Evolutionary conservation across 2,888 invertebrate genomes (phyloP).

Genomic region (Aleiodes alternator): DNA sequence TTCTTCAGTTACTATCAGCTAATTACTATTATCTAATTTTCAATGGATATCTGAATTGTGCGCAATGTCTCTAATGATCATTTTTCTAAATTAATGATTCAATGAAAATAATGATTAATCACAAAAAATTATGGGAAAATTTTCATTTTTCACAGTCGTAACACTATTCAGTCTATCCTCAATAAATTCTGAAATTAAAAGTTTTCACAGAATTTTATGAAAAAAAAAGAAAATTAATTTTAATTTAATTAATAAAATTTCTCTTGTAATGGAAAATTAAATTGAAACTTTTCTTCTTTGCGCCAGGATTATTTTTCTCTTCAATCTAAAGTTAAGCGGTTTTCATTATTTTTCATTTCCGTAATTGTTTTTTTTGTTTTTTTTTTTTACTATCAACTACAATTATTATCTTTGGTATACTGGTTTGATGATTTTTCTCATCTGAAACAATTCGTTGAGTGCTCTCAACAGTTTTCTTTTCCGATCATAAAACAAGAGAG

Average conservation of each 20-base stretch:
- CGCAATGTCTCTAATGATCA: constrained; percentile 39
- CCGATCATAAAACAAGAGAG: neutral
- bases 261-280: neutral
- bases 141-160: constrained; percentile 50
- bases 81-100: constrained; percentile 16
- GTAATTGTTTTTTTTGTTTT: constrained; percentile 40
- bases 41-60: constrained; percentile 65
- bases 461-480: neutral
- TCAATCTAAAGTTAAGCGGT: constrained; percentile 20
- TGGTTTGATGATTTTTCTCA: constrained; percentile 53
- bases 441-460: constrained; percentile 5
- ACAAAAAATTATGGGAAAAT: constrained; percentile 57
- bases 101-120: constrained; percentile 43
- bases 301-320: constrained; percentile 28
- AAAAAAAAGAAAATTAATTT: constrained; percentile 51
- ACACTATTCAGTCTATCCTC: constrained; percentile 68
- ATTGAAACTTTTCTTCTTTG: neutral
- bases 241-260: constrained; percentile 1
- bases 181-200: constrained; percentile 61
- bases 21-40: constrained; percentile 61
- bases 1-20: constrained; percentile 34
- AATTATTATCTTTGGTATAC: constrained; percentile 70
- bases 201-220: too few species aligned
- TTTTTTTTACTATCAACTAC: constrained; percentile 49
- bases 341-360: neutral